Conservation (phyloP, 2,113 vertebrate species). For the Eira barbara region DNA sequence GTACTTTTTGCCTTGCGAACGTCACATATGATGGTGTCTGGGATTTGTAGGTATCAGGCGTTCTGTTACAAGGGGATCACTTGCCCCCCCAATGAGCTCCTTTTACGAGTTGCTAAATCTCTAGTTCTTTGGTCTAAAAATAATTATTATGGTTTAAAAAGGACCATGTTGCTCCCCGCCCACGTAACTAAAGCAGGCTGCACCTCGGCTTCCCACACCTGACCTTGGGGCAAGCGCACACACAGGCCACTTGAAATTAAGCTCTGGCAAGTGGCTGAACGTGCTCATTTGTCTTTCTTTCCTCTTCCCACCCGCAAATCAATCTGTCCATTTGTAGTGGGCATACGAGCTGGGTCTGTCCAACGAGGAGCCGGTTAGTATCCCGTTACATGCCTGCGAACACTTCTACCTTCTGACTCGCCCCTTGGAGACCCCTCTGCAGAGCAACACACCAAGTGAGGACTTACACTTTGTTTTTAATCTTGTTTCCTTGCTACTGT, state of each 20-base stretch:
- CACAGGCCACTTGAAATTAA: slow-evolving; percentile 48
- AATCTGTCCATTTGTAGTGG: slow-evolving; percentile 87
- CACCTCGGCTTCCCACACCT: neutral
- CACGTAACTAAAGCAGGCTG: neutral
- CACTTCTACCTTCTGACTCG: slow-evolving; percentile 98
- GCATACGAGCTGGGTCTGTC: slow-evolving; percentile 97
- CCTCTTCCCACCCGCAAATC: slow-evolving; percentile 54
- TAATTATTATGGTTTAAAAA: neutral
- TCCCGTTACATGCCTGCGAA: slow-evolving; percentile 97
- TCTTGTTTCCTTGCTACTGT: slow-evolving; percentile 27
- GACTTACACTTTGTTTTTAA: slow-evolving; percentile 36
- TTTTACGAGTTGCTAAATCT: neutral
- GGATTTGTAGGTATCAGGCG: neutral
- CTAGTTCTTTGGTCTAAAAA: neutral
- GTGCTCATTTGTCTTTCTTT: slow-evolving; percentile 67
- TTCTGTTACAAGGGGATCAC: slow-evolving; percentile 9
- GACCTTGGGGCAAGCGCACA: neutral
- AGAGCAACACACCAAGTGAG: slow-evolving; percentile 89
- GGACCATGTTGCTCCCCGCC: neutral
- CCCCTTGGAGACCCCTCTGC: slow-evolving; percentile 87
- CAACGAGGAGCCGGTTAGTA: slow-evolving; percentile 91
- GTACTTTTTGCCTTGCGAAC: neutral
- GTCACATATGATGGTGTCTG: neutral
- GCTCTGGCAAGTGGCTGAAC: slow-evolving; percentile 1
- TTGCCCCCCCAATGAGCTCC: neutral